Evolutionary conservation across 1,140 invertebrate genomes (phyloP).

Genomic region (Akabosia matsudoensis): DNA sequence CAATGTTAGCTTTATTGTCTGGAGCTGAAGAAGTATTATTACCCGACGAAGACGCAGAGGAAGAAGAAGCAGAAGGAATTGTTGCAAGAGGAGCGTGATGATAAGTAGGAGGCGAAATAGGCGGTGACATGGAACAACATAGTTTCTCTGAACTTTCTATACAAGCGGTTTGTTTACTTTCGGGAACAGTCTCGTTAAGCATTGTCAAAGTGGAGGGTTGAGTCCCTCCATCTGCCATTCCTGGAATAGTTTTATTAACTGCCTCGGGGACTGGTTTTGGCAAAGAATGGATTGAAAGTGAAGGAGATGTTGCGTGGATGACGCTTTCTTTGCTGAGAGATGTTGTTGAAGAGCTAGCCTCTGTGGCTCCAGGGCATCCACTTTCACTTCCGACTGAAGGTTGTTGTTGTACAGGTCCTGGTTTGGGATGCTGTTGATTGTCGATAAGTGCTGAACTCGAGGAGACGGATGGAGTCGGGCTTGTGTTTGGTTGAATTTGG

Average conservation of each 20-base stretch:
- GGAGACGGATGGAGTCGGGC: not conserved
- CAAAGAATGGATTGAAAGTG: not conserved
- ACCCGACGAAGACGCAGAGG: not conserved
- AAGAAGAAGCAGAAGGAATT: not conserved
- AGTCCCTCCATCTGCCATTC: not conserved
- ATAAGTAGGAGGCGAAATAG: too few relatives aligned
- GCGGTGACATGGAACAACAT: not conserved
- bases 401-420: not conserved
- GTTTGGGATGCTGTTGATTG: not conserved
- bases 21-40: not conserved
- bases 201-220: too few relatives aligned
- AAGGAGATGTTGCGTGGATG: not conserved
- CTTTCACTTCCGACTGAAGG: not conserved
- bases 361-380: not conserved
- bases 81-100: too few relatives aligned
- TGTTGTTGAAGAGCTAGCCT: not conserved
- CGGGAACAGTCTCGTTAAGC: not conserved
- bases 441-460: not conserved
- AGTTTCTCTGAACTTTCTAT: too few relatives aligned
- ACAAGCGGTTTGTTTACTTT: too few relatives aligned
- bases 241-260: not conserved
- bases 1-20: conserved; percentile 18
- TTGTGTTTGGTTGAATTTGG: not conserved
- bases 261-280: not conserved
- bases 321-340: conserved; percentile 10